These are phyloP conservation scores for Meloidogyne chitwoodi DNA, from an alignment of 1,140 invertebrate genomes.

Conservation along the genomic window DNA sequence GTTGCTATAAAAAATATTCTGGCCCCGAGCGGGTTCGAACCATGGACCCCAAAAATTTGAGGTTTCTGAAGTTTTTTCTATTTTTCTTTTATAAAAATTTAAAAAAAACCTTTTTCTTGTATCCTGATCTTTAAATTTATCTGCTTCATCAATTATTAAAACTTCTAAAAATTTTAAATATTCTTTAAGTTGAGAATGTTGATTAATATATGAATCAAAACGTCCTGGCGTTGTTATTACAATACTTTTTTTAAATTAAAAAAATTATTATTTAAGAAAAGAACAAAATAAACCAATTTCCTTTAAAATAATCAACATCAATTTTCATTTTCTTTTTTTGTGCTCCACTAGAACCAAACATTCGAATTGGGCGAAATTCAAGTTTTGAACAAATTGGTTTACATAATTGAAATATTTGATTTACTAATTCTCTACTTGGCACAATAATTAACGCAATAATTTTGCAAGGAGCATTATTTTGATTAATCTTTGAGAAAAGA, in stretches of 20 bases:
- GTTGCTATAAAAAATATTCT: neutral
- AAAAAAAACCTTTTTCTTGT: constrained; percentile 70
- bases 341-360: constrained; percentile 37
- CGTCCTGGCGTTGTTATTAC: constrained; percentile 55
- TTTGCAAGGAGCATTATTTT: constrained; percentile 20
- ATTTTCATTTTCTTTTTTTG: constrained; percentile 15
- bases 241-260: constrained; percentile 48
- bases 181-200: constrained; percentile 38
- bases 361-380: constrained; percentile 26
- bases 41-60: neutral
- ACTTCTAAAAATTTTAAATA: constrained; percentile 70
- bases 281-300: constrained; percentile 5
- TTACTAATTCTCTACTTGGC: constrained; percentile 38
- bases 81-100: constrained; percentile 5
- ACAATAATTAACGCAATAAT: constrained; percentile 35
- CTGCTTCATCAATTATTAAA: constrained; percentile 92
- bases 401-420: constrained; percentile 24
- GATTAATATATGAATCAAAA: constrained; percentile 42
- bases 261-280: neutral
- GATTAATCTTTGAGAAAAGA: neutral
- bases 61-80: too few species aligned
- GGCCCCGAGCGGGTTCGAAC: neutral
- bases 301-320: neutral
- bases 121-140: constrained; percentile 83
- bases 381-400: constrained; percentile 36